These are phyloP conservation scores for Brachionus rubens DNA, from an alignment of 1,140 invertebrate genomes.

Conservation along the genomic window DNA sequence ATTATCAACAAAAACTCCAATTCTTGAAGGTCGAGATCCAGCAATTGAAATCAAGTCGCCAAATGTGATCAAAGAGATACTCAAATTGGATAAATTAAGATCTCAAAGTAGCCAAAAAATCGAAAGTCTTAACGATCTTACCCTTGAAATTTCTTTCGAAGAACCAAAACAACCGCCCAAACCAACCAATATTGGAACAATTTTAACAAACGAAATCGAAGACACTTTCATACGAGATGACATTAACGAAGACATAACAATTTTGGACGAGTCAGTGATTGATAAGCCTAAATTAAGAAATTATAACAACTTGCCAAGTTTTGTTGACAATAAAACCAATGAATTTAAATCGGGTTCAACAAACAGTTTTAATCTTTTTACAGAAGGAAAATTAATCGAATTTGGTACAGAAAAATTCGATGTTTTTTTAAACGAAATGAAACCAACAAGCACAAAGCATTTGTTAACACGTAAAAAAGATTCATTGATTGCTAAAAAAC, in stretches of 20 bases:
- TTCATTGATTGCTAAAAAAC: constrained; percentile 50
- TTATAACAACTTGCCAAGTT: not conserved
- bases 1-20: not conserved
- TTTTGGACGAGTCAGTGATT: not conserved
- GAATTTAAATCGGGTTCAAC: not conserved
- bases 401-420: not conserved
- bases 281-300: not conserved
- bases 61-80: too few species aligned
- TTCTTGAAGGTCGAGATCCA: not conserved
- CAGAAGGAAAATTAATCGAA: not conserved
- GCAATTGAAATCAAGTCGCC: not conserved
- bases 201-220: constrained; percentile 15
- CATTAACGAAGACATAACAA: not conserved
- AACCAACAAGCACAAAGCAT: not conserved
- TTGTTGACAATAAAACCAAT: not conserved
- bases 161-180: constrained; percentile 9
- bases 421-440: not conserved
- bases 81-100: not conserved
- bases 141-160: not conserved
- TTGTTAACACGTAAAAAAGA: not conserved
- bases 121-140: not conserved
- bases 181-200: constrained; percentile 32
- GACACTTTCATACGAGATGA: constrained; percentile 26
- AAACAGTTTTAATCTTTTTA: not conserved
- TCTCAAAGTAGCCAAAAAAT: not conserved